Conservation (phyloP, 2,797 vertebrate species). For the Onychomys arenicola region DNA sequence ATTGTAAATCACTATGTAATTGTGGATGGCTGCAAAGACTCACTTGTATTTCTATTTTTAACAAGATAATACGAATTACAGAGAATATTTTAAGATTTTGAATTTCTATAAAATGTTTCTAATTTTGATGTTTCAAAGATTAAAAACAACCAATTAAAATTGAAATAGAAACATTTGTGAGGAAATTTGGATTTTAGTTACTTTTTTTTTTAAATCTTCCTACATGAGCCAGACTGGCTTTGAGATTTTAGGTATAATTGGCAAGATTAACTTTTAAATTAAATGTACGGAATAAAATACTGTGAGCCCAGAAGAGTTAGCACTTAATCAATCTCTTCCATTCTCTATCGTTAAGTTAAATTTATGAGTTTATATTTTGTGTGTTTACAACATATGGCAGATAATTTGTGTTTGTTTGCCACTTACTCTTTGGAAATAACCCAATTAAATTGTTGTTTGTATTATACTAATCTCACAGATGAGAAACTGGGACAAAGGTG, state of each 20-base stretch:
- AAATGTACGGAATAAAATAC: neutral
- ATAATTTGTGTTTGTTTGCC: neutral
- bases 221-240: neutral
- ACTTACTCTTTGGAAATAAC: neutral
- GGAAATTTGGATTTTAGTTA: neutral
- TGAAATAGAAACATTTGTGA: neutral
- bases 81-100: neutral
- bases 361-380: neutral
- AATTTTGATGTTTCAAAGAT: neutral
- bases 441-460: neutral
- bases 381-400: neutral
- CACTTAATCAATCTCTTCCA: neutral
- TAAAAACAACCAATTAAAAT: conserved; percentile 8
- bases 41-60: neutral
- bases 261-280: neutral
- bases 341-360: neutral
- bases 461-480: neutral
- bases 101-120: neutral
- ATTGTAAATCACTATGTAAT: neutral
- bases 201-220: neutral
- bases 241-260: neutral
- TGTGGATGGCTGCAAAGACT: neutral
- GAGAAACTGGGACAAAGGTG: neutral
- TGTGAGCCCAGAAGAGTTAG: neutral
- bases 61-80: neutral